phyloP scores from a whole-genome alignment of 2,888 invertebrate genomes.

The Rhamphomyia laevipes region DNA sequence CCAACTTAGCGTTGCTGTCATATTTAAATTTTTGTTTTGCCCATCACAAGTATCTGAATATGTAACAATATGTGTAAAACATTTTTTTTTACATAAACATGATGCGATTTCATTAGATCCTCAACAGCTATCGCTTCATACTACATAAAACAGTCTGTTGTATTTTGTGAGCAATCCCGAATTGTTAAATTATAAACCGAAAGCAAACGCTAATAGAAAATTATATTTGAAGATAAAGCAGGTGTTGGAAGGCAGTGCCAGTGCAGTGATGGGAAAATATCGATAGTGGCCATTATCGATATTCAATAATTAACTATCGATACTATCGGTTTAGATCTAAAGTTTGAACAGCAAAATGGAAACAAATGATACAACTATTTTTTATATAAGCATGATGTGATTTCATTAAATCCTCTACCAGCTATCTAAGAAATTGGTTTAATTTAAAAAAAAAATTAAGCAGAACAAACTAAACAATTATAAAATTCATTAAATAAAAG shows the following conservation, averaged over 20 bases:
- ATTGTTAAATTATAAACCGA: constrained; percentile 3
- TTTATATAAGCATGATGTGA: no score
- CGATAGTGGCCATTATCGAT: no score
- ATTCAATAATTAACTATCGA: no score
- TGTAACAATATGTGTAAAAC: background rate
- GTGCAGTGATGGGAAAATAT: no score
- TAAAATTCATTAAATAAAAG: no score
- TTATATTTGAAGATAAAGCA: background rate
- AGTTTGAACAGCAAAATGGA: no score
- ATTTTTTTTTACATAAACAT: background rate
- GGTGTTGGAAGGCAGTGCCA: background rate
- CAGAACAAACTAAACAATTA: no score
- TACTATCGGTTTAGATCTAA: no score
- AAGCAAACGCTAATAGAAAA: background rate
- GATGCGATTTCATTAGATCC: constrained; percentile 1
- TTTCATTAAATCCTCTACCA: no score
- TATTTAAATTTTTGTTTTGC: background rate
- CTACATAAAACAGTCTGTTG: constrained; percentile 1
- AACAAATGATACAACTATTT: no score
- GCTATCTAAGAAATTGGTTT: no score
- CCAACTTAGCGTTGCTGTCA: background rate
- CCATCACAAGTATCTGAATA: background rate
- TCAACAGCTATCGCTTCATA: constrained; percentile 1
- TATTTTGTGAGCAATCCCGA: background rate
- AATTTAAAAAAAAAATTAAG: no score